Evolutionary conservation across 2,888 invertebrate genomes (phyloP).

Genomic region (Disparrhopalites patrizii): DNA sequence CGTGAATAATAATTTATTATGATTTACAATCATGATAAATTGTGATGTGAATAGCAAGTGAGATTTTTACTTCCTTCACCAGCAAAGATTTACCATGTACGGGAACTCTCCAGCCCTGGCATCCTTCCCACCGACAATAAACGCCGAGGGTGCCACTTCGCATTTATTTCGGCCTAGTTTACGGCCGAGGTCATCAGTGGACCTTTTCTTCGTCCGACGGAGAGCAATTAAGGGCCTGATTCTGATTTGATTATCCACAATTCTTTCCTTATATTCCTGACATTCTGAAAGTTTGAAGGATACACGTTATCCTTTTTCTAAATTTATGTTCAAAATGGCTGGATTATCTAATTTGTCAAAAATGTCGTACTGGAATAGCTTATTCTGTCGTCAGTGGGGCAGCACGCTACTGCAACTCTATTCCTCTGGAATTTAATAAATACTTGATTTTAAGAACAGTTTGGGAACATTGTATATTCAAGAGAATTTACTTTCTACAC

Average conservation of each 20-base stretch:
- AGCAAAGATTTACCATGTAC: conserved; percentile 34
- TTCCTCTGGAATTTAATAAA: neutral
- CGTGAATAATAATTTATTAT: neutral
- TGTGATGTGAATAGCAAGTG: no score
- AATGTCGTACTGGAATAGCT: no score
- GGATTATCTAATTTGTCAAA: no score
- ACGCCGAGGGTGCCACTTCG: conserved; percentile 4
- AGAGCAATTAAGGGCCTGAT: neutral
- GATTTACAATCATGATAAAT: no score
- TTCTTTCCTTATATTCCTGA: neutral
- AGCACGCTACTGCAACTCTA: neutral
- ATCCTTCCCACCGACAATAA: conserved; percentile 30
- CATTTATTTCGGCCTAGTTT: neutral
- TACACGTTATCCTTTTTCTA: neutral
- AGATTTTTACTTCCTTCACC: neutral
- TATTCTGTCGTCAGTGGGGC: neutral
- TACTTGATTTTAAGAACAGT: neutral
- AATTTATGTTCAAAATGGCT: neutral
- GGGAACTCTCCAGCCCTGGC: conserved; percentile 36
- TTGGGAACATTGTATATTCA: neutral
- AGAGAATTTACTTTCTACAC: no score
- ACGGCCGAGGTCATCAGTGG: neutral
- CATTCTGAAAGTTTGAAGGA: neutral
- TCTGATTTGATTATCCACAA: neutral
- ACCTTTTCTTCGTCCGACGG: neutral